Base-by-base conservation (phyloP, 2,888 invertebrate genomes). In the Microplitis deprimator region DNA sequence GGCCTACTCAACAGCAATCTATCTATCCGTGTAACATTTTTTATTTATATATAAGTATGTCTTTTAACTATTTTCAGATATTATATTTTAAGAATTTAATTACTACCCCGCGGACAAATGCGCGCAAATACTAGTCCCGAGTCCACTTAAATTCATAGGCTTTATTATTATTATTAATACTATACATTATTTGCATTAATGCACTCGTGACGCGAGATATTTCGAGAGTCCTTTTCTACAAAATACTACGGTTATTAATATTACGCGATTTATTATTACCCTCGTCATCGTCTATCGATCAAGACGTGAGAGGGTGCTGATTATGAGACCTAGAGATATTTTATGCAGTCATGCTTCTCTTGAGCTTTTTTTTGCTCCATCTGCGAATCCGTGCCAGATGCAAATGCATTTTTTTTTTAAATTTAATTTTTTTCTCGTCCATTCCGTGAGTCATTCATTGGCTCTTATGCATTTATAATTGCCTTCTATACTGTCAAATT, bases 71-170 rank as follows among this genome's bases (percentile, higher is more conserved):
- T 82, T 82, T 82, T 79, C 77, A 79, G 82, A 82, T 79, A 80
- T 79, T 81, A 80, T 82, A 82, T 82, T 82, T 82, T 82, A 82
- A 82, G 82, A 82, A 82, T 82, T 77, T 82, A 82, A 82, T 82
- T 82, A 81, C 80, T 78, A 76, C 79, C 79, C 76, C 71, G 79
- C 76, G 79, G 75, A 75, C 74, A 75, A 76, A 60, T 41, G 62
- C 69, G 13, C 20, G 68, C 72, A 62, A 76, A 72, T 61, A 65
- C 61, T 10, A 61, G 68, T 40, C 39, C 40, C 59, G 62, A 73
- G 61, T 16, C 50, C 13, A 13, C 60, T 68, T 64, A 59, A 68
- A 73, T 20, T 29, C 64, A 41, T 41, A 60, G 60, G 65, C 13
- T 50, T 50, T 73, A 70, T 50, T 29, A 60, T 17, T 76, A 38